A percentile compares a stretch with the other conserved stretches of the same genome.
phyloP scores from a whole-genome alignment of 2,113 vertebrate genomes.

The Gymnocephalus cernua region DNA sequence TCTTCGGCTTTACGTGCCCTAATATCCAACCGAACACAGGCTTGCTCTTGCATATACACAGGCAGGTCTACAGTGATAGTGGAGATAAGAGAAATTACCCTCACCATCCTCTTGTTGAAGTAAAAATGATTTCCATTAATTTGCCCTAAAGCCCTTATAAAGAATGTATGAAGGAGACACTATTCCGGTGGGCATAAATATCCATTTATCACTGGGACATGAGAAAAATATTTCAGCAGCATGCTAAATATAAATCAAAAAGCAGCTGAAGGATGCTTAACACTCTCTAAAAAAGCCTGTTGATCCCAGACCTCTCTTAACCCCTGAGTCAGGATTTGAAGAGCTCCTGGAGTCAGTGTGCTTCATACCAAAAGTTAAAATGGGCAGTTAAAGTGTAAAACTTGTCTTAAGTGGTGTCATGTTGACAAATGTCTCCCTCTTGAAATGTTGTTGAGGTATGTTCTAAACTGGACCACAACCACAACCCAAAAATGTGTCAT shows the following conservation, averaged over 20 bases:
- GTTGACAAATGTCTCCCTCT: slow-evolving; percentile 48
- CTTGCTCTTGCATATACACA: slow-evolving; percentile 34
- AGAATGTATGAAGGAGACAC: slow-evolving; percentile 43
- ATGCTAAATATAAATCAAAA: slow-evolving; percentile 81
- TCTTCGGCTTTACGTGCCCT: slow-evolving; percentile 66
- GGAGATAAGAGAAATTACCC: slow-evolving; percentile 33
- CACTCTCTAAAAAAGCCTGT: slow-evolving; percentile 68
- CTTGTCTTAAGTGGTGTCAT: slow-evolving; percentile 49
- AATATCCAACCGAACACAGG: slow-evolving; percentile 51
- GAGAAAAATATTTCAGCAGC: slow-evolving; percentile 60
- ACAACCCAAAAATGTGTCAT: neutral
- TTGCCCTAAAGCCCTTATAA: slow-evolving; percentile 36
- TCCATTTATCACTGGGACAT: slow-evolving; percentile 51
- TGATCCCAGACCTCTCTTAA: slow-evolving; percentile 72
- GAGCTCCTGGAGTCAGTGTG: slow-evolving; percentile 39
- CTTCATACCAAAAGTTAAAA: slow-evolving; percentile 60
- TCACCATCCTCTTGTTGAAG: slow-evolving; percentile 8
- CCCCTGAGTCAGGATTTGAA: slow-evolving; percentile 48
- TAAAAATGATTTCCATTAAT: slow-evolving; percentile 55
- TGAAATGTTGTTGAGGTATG: slow-evolving; percentile 4
- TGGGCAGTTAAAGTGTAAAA: slow-evolving; percentile 56
- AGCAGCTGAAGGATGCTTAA: slow-evolving; percentile 71
- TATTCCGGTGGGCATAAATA: slow-evolving; percentile 48
- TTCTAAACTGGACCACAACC: slow-evolving; percentile 13
- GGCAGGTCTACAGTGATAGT: slow-evolving; percentile 2